These are phyloP conservation scores for Lepidurus couesii DNA, from an alignment of 1,140 invertebrate species.

Conservation along the genomic window DNA sequence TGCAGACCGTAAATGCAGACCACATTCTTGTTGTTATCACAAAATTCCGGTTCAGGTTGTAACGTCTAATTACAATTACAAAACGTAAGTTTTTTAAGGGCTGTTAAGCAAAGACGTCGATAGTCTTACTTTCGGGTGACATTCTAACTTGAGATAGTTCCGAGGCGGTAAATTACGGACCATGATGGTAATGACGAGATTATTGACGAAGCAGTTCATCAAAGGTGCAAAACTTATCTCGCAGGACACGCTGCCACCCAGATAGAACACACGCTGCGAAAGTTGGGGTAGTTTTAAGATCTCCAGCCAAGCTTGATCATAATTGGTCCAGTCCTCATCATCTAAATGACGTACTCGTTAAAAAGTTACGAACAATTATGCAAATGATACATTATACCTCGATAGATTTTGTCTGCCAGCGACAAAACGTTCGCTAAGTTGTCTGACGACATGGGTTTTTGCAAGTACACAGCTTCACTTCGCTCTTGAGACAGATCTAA, in stretches of 20 bases:
- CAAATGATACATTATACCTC: background rate
- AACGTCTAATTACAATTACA: background rate
- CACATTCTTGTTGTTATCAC: background rate
- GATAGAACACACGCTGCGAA: background rate
- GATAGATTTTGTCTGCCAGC: background rate
- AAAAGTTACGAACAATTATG: background rate
- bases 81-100: background rate
- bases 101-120: background rate
- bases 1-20: background rate
- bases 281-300: background rate
- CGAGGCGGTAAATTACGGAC: background rate
- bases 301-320: background rate
- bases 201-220: background rate
- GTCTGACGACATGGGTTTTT: constrained; percentile 22
- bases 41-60: background rate
- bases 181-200: background rate
- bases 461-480: background rate
- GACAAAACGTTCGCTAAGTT: background rate
- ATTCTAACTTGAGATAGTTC: background rate
- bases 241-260: background rate
- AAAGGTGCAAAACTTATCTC: background rate
- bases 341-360: background rate
- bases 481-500: background rate
- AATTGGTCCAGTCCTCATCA: background rate
- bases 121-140: background rate